Conservation (phyloP, 2,797 vertebrate species). For the Protosalanx chinensis region DNA sequence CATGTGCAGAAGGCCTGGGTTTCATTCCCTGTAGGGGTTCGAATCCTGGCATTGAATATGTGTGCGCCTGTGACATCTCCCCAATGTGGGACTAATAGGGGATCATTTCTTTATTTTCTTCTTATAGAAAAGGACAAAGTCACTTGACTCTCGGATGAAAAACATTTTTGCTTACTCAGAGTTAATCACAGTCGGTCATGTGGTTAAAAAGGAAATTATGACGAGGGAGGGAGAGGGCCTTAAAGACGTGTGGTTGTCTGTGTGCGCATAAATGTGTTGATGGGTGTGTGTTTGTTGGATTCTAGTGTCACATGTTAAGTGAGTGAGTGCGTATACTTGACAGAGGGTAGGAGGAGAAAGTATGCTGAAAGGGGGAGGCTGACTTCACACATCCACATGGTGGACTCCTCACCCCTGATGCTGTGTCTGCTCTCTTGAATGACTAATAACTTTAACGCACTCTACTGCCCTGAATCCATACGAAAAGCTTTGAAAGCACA, state of each 20-base stretch:
- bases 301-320: background rate
- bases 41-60: no score
- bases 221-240: conserved; percentile 20
- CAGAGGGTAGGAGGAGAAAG: conserved; percentile 18
- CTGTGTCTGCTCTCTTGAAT: conserved; percentile 40
- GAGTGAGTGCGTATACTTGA: background rate
- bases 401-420: conserved; percentile 40
- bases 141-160: no score
- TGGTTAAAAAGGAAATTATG: background rate
- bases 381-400: conserved; percentile 40
- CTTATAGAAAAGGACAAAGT: no score
- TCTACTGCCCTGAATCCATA: background rate
- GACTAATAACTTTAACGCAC: conserved; percentile 47
- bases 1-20: no score
- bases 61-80: no score
- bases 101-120: no score
- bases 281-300: background rate
- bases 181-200: no score
- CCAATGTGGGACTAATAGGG: no score
- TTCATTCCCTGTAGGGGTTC: no score
- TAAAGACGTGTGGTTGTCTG: conserved; percentile 5
- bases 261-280: conserved; percentile 1
- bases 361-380: conserved; percentile 41
- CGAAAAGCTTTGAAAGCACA: background rate
- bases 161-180: no score